A percentile compares a stretch with the other conserved stretches of the same genome.
Conservation (phyloP, 2,797 vertebrate species). For the Jordanella pulchra region DNA sequence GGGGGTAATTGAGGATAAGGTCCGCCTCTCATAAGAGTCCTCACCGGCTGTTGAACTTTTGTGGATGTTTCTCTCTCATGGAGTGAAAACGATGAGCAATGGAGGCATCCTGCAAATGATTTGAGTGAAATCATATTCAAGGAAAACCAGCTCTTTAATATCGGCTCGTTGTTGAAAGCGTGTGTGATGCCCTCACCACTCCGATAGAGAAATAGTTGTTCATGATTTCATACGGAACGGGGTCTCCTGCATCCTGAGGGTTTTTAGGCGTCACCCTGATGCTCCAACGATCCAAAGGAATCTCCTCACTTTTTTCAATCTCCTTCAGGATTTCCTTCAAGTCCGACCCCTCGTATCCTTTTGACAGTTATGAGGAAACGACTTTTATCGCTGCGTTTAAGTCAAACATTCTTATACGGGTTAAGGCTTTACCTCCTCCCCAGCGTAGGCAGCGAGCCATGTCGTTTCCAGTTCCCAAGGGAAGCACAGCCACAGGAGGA, state of each 20-base stretch:
- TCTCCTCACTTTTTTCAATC: constrained; percentile 78
- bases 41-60: constrained; percentile 96
- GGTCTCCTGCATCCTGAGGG: constrained; percentile 84
- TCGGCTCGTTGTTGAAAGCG: not conserved
- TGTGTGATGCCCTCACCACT: constrained; percentile 83
- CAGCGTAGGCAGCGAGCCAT: constrained; percentile 92
- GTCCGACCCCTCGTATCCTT: constrained; percentile 91
- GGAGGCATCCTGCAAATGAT: constrained; percentile 86
- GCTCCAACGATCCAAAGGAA: constrained; percentile 90
- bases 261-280: constrained; percentile 85
- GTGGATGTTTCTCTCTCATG: constrained; percentile 93
- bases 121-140: constrained; percentile 3
- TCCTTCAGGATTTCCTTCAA: constrained; percentile 87
- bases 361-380: not conserved
- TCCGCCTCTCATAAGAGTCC: not conserved
- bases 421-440: constrained; percentile 87
- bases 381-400: not conserved
- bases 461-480: constrained; percentile 94
- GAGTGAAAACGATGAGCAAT: constrained; percentile 94
- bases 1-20: not conserved
- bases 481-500: constrained; percentile 89
- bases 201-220: constrained; percentile 98
- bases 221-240: constrained; percentile 92
- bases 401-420: not conserved
- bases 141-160: not conserved